These are phyloP conservation scores for Chrysomallon squamiferum DNA, from an alignment of 1,140 invertebrate species.

Conservation along the genomic window DNA sequence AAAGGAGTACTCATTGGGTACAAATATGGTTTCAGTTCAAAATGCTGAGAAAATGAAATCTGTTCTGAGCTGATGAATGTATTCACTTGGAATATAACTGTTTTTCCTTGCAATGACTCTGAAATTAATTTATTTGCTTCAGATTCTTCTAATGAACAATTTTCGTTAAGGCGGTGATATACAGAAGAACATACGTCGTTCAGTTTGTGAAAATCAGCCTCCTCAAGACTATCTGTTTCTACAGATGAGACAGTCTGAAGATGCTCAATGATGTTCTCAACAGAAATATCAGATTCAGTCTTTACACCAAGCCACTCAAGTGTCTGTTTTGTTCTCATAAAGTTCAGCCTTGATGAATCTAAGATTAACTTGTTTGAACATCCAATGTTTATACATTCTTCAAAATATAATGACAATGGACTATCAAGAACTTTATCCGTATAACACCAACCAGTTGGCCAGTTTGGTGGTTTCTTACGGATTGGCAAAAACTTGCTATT, in stretches of 20 bases:
- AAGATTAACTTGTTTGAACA: not conserved
- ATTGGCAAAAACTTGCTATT: slow-evolving; percentile 24
- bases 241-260: not conserved
- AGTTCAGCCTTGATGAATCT: not conserved
- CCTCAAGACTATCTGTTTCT: not conserved
- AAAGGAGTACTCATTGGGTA: slow-evolving; percentile 12
- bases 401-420: not conserved
- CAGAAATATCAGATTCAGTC: not conserved
- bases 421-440: not conserved
- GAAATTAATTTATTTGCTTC: not conserved
- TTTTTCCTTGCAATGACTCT: not conserved
- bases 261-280: not conserved
- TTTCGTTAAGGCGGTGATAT: not conserved
- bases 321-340: not conserved
- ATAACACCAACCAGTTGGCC: not conserved
- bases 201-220: not conserved
- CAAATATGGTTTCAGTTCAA: slow-evolving; percentile 27
- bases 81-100: not conserved
- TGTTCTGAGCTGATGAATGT: slow-evolving; percentile 10
- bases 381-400: not conserved
- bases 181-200: not conserved
- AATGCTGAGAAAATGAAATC: slow-evolving; percentile 14
- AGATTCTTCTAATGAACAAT: not conserved
- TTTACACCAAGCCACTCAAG: not conserved
- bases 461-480: not conserved